Conservation (phyloP, 2,797 vertebrate genomes). For the Sebastes hubbsi region DNA sequence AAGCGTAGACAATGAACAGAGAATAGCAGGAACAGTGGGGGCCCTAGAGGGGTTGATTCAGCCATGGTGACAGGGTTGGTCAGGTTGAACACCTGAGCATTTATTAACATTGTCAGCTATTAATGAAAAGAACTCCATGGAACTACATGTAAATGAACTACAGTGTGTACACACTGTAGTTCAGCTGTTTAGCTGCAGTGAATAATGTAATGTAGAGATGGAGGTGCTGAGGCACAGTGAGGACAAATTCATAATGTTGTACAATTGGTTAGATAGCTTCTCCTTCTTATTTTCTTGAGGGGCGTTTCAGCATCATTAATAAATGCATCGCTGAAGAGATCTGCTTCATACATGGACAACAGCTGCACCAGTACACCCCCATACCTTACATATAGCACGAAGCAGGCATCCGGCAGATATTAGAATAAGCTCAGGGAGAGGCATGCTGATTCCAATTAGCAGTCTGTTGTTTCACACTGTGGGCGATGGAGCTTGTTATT, state of each 20-base stretch:
- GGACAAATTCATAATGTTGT: not conserved
- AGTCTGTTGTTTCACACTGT: conserved; percentile 82
- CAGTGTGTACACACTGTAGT: not conserved
- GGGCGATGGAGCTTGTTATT: conserved; percentile 81
- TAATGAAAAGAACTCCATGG: not conserved
- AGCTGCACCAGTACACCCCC: conserved; percentile 56
- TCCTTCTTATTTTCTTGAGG: not conserved
- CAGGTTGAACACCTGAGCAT: not conserved
- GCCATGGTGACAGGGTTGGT: not conserved
- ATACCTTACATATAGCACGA: conserved; percentile 59
- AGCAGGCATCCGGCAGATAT: conserved; percentile 68
- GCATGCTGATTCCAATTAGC: conserved; percentile 83
- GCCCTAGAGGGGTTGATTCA: not conserved
- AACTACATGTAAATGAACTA: not conserved
- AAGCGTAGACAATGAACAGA: not conserved
- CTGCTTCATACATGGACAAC: conserved; percentile 35
- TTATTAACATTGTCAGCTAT: not conserved
- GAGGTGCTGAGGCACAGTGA: not conserved
- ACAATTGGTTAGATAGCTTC: not conserved
- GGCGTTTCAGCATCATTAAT: conserved; percentile 13
- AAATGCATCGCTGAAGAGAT: conserved; percentile 17
- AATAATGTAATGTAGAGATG: not conserved
- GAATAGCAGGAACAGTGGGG: not conserved
- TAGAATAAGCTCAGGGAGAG: conserved; percentile 73
- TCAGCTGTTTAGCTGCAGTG: not conserved